Base-by-base conservation (phyloP, 2,113 vertebrate species). In the Oplegnathus fasciatus region DNA sequence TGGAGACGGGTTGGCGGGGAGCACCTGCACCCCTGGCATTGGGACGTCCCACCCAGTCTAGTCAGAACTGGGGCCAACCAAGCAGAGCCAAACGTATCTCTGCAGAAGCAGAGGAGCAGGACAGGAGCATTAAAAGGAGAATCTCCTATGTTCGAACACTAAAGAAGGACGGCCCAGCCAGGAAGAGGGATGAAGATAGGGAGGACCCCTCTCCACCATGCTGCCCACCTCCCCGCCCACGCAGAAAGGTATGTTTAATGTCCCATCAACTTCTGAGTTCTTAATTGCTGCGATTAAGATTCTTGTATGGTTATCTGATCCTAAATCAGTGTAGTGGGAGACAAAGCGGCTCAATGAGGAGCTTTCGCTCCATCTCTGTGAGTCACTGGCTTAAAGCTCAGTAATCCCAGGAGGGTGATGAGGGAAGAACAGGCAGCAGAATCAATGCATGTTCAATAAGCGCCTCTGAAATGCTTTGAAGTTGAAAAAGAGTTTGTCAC, bases 171-270 rank as follows among this genome's bases (percentile, higher is more conserved):
- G 57, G 57, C 32, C 52, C 28, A 15, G 15, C 55, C 3, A 58
- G 50, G 71, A 74, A 78, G 46, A 55, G 66, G 81, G n/a, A 79
- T 11, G 44, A 60, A 10, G 65, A 60, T 18, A 7, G 66, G 32
- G 78, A 87, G 28, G 86, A 54, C 20, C 81, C 40, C 42, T 67
- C 68, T 20, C 14, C 77, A 5, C 60, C 8, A 2, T 94, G 90
- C 75, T 90, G 82, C 67, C 88, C 90, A 2, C 73, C 81, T 40
- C 73, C 61, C 7, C 81, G 26, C 24, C 85, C n/a, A 0, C 74
- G 72, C 78, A 95, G 82, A 82, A 95, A 95, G 95, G 96, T 96
- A 90, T 76, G 94, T 83, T 80, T 40, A 24, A 80, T 42, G 62
- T 75, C 14, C 22, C 13, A 6, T 24, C 32, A 57, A 26, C 52